These are phyloP conservation scores for Boloria selene DNA, from an alignment of 2,888 invertebrate genomes.

Conservation along the genomic window DNA sequence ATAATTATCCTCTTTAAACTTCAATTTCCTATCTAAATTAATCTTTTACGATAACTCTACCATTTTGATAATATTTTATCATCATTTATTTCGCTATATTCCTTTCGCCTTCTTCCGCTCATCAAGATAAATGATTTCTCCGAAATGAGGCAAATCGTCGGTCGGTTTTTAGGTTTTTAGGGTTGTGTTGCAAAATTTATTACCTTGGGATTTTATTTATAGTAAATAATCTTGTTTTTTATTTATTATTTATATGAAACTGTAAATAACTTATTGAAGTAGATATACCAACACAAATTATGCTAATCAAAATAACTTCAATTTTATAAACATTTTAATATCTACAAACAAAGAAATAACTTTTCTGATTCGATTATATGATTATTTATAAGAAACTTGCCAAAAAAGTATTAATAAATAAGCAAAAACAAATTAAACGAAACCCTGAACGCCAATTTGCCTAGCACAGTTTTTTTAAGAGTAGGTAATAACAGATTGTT, in stretches of 20 bases:
- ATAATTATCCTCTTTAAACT: not conserved
- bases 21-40: slow-evolving; percentile 2
- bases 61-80: slow-evolving; percentile 10
- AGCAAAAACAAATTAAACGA: not conserved
- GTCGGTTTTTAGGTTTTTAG: slow-evolving; percentile 12
- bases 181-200: slow-evolving; percentile 3
- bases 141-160: slow-evolving; percentile 18
- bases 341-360: no score
- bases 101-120: slow-evolving; percentile 15
- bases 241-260: no score
- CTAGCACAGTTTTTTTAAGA: not conserved
- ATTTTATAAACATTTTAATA: no score
- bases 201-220: not conserved
- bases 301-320: no score
- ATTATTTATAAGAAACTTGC: no score
- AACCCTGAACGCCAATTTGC: slow-evolving; percentile 1
- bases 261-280: no score
- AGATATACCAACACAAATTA: no score
- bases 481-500: not conserved
- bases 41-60: not conserved
- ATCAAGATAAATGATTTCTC: slow-evolving; percentile 21
- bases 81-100: slow-evolving; percentile 15
- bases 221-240: no score
- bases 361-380: no score
- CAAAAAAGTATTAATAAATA: no score